These are phyloP conservation scores for Agriopis leucophaearia DNA, from an alignment of 2,888 invertebrate species.

Conservation along the genomic window DNA sequence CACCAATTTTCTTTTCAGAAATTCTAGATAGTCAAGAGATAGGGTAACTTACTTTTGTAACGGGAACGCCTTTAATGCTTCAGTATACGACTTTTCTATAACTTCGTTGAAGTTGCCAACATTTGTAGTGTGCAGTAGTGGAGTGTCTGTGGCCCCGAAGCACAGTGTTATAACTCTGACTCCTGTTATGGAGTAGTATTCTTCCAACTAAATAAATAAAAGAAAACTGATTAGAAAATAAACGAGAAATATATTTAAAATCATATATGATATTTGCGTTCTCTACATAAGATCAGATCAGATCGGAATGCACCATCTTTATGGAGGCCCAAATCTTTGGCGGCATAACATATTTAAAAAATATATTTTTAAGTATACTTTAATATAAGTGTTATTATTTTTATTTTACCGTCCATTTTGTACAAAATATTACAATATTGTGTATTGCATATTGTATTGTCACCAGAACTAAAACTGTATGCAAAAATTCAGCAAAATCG, in stretches of 20 bases:
- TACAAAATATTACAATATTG: no score
- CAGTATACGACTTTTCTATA: constrained; percentile 18
- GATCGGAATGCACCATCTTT: no score
- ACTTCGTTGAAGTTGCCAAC: constrained; percentile 49
- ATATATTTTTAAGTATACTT: no score
- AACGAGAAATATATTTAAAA: not conserved
- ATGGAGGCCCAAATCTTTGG: no score
- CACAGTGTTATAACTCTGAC: constrained; percentile 60
- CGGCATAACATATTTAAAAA: no score
- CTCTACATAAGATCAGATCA: no score
- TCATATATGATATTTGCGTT: no score
- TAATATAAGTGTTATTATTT: no score
- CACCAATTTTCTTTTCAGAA: not conserved
- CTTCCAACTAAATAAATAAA: constrained; percentile 48
- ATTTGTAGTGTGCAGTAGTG: constrained; percentile 49
- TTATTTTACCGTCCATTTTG: no score
- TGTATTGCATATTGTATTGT: no score
- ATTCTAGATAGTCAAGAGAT: not conserved
- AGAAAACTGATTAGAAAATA: constrained; percentile 1
- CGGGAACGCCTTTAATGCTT: constrained; percentile 23
- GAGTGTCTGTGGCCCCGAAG: constrained; percentile 58
- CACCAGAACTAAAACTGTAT: no score
- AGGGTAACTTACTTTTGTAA: constrained; percentile 49
- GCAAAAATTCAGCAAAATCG: no score
- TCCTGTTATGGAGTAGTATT: constrained; percentile 54